Evolutionary conservation across 1,140 invertebrate species (phyloP).

Genomic region (Drepana arcuata): DNA sequence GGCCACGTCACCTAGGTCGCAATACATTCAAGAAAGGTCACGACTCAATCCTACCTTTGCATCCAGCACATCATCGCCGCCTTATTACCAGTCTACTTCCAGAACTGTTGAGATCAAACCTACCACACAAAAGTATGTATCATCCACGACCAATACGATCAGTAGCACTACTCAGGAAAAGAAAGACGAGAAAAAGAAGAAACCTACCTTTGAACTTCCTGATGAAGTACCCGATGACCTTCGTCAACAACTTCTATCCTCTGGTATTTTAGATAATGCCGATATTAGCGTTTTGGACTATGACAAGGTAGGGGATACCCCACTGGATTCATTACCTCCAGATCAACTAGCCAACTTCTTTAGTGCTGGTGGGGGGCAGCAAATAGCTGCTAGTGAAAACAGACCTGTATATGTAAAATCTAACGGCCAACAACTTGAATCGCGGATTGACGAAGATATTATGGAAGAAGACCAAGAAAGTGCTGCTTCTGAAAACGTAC

Average conservation of each 20-base stretch:
- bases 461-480: slow-evolving; percentile 61
- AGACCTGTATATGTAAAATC: slow-evolving; percentile 76
- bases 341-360: slow-evolving; percentile 89
- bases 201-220: slow-evolving; percentile 77
- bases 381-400: slow-evolving; percentile 79
- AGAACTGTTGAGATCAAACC: slow-evolving; percentile 58
- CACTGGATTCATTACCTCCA: slow-evolving; percentile 86
- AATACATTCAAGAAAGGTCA: slow-evolving; percentile 53
- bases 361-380: slow-evolving; percentile 80
- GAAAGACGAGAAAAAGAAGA: slow-evolving; percentile 71
- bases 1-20: slow-evolving; percentile 36
- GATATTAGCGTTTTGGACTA: slow-evolving; percentile 90
- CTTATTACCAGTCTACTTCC: slow-evolving; percentile 50
- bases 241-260: slow-evolving; percentile 84
- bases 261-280: slow-evolving; percentile 88
- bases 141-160: slow-evolving; percentile 53
- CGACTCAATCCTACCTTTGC: slow-evolving; percentile 33
- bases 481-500: slow-evolving; percentile 57
- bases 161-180: slow-evolving; percentile 54
- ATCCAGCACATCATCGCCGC: slow-evolving; percentile 41
- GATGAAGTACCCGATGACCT: slow-evolving; percentile 91
- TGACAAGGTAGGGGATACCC: slow-evolving; percentile 90
- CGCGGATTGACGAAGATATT: slow-evolving; percentile 69
- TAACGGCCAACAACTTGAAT: slow-evolving; percentile 73
- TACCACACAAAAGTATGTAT: slow-evolving; percentile 54